Evolutionary conservation across 2,113 vertebrate genomes (phyloP).

Genomic region (Scomber japonicus): DNA sequence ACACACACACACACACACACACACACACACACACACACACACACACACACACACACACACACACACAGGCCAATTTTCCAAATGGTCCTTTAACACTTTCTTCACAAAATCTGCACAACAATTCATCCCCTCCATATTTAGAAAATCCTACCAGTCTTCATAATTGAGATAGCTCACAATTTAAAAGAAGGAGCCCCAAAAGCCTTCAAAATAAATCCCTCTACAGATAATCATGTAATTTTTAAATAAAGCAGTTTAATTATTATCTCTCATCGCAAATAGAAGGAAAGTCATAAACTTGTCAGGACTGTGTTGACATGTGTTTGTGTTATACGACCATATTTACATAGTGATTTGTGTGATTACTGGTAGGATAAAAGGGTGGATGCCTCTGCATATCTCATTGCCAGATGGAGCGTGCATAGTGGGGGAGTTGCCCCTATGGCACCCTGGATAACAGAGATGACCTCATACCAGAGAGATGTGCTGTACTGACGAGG

Average conservation of each 20-base stretch:
- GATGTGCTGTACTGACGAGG: slow-evolving; percentile 69
- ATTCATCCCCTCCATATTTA: too few relatives aligned
- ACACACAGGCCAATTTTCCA: too few relatives aligned
- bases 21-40: too few relatives aligned
- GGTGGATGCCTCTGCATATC: slow-evolving; percentile 59
- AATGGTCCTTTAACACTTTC: too few relatives aligned
- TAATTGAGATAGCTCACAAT: too few relatives aligned
- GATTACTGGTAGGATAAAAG: slow-evolving; percentile 40
- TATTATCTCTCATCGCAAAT: background rate
- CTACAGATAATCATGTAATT: background rate
- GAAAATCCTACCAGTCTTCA: too few relatives aligned
- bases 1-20: too few relatives aligned
- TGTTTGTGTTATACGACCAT: slow-evolving; percentile 44
- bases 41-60: too few relatives aligned
- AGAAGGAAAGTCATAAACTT: background rate
- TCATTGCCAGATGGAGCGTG: slow-evolving; percentile 53
- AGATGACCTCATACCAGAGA: slow-evolving; percentile 76
- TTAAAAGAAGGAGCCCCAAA: too few relatives aligned
- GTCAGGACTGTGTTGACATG: background rate
- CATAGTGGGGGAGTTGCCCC: slow-evolving; percentile 51
- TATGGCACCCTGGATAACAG: slow-evolving; percentile 68
- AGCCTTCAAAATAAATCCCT: too few relatives aligned
- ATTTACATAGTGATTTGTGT: slow-evolving; percentile 37
- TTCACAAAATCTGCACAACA: too few relatives aligned
- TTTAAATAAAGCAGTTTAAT: background rate